Conservation (phyloP, 2,888 invertebrate species). For the Fragum sueziense region DNA sequence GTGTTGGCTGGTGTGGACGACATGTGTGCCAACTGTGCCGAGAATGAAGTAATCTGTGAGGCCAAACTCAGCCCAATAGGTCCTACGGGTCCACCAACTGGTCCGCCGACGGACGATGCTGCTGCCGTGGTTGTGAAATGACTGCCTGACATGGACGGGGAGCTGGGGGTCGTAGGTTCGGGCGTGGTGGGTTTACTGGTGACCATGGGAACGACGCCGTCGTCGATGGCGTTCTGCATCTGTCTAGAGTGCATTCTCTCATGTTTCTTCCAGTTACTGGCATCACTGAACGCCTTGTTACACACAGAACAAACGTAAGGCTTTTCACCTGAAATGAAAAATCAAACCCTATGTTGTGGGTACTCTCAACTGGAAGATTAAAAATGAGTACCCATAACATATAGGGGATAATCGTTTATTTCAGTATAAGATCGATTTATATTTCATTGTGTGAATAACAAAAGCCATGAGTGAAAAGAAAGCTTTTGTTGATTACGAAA, state of each 20-base stretch:
- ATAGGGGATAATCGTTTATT: too few relatives aligned
- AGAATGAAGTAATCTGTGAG: constrained; percentile 46
- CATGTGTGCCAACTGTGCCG: constrained; percentile 41
- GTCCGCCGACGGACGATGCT: background rate
- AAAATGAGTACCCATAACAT: too few relatives aligned
- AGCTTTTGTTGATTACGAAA: too few relatives aligned
- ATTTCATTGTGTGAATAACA: too few relatives aligned
- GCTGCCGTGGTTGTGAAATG: constrained; percentile 1
- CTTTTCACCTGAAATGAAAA: constrained; percentile 68
- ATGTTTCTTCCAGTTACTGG: constrained; percentile 79
- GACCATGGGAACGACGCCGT: constrained; percentile 53
- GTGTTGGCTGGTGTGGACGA: constrained; percentile 23
- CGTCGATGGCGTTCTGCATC: constrained; percentile 52
- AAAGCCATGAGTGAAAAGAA: too few relatives aligned
- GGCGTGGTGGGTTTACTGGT: constrained; percentile 54
- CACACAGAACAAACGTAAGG: constrained; percentile 77
- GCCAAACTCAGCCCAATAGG: constrained; percentile 33
- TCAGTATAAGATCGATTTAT: too few relatives aligned
- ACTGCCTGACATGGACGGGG: constrained; percentile 28
- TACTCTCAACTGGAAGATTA: too few relatives aligned
- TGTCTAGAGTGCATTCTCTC: constrained; percentile 75
- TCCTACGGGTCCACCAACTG: too few relatives aligned
- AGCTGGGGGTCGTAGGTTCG: constrained; percentile 44
- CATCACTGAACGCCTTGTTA: constrained; percentile 77
- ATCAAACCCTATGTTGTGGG: too few relatives aligned